These are phyloP conservation scores for Caenorhabditis tropicalis DNA, from an alignment of 1,140 invertebrate species.

Conservation along the genomic window DNA sequence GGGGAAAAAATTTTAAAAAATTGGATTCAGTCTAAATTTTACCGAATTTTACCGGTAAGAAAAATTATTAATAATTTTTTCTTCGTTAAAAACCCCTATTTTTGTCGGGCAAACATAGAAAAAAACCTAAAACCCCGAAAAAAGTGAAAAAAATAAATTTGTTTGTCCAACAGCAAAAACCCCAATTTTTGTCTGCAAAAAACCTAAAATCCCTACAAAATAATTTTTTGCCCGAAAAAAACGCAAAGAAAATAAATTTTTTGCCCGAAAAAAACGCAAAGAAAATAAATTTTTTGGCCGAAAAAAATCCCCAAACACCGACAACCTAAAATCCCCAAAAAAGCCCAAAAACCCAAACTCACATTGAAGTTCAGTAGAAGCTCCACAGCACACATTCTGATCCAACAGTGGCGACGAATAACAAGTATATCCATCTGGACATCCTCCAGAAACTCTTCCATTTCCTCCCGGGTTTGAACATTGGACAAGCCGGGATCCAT, in stretches of 20 bases:
- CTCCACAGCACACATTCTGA: slow-evolving; percentile 71
- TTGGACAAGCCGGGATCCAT: slow-evolving; percentile 65
- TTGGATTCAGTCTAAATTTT: neutral
- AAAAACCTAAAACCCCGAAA: too few species aligned
- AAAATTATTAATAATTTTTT: too few species aligned
- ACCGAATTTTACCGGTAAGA: neutral
- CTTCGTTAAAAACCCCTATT: too few species aligned
- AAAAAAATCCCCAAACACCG: too few species aligned
- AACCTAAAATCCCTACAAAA: too few species aligned
- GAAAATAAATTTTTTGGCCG: neutral
- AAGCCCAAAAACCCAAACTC: neutral
- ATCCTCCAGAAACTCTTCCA: slow-evolving; percentile 69
- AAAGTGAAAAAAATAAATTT: too few species aligned
- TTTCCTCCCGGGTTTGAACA: slow-evolving; percentile 69
- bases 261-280: neutral
- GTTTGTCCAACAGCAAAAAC: too few species aligned
- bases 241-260: neutral
- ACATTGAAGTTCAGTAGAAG: slow-evolving; percentile 69
- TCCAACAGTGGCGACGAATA: slow-evolving; percentile 67
- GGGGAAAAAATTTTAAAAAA: neutral
- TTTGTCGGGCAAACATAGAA: too few species aligned
- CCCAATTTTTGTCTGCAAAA: too few species aligned
- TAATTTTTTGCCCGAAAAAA: slow-evolving; percentile 2
- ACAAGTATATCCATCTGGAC: slow-evolving; percentile 70
- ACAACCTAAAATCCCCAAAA: too few species aligned